Base-by-base conservation (phyloP, 2,888 invertebrate genomes). In the Hoplodrina ambigua region DNA sequence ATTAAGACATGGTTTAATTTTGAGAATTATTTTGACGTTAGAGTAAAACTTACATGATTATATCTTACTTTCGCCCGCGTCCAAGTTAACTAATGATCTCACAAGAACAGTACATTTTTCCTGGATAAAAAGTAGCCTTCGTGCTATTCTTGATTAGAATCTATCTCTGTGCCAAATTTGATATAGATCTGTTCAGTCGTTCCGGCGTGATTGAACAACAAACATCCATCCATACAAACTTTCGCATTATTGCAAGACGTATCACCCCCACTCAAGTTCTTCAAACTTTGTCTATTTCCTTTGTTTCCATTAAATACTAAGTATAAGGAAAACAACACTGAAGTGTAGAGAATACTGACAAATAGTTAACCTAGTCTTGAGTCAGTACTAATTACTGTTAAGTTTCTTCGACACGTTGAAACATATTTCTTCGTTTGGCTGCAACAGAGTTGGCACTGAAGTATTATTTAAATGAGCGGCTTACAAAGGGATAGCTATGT, bases 361-460 rank as follows among this genome's bases (percentile, higher is more conserved):
- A 61, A 41, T 30, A 55, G 41, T 55, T 20, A n/a, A n/a, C 37
- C 2, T 30, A 53, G 11, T 30, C 4, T 69, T 37, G n/a, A n/a
- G 60, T 49, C 41, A 4, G 25, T 41, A 11, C 33, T 70, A 50
- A 61, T 61, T 70, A 50, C 55, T 55, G 20, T 10, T 8, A 15
- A 59, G 70, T 55, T 54, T 50, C 13, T 50, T 15, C 55, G 55
- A 61, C 52, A 33, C 69, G 44, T 44, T 10, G n/a, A 4, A 61
- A 54, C 2, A 44, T 62, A 71, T 62, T 62, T 56, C 44, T 71
- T 50, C 71, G 8, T 49, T 62, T 15, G 10, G 20, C 46, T 55
- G 54, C 62, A 50, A 44, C 20, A 25, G n/a, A 15, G 15, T 62
- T n/a, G n/a, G 15, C 30, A 41, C 20, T 56, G 10, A 20, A 62